Conservation (phyloP, 2,888 invertebrate species). For the Rhagonycha fulva region DNA sequence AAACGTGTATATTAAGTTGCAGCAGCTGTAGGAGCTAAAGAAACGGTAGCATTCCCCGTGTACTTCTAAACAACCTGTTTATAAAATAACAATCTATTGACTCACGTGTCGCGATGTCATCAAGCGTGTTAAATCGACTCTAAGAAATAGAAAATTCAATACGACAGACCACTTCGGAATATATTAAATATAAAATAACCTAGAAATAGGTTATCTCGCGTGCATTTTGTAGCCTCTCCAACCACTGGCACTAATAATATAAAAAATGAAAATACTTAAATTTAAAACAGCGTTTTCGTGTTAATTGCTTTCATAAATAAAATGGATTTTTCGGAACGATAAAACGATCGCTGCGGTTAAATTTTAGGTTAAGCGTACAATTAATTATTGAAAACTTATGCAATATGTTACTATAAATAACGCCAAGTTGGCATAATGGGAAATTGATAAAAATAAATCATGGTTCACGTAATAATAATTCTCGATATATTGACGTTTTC, state of each 20-base stretch:
- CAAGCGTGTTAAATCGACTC: neutral
- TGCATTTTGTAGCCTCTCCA: neutral
- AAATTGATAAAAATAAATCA: conserved; percentile 2
- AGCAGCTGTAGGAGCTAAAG: no score
- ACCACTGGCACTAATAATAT: neutral
- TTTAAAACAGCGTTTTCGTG: neutral
- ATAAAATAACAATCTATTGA: no score
- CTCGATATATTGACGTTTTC: neutral
- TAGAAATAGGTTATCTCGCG: neutral
- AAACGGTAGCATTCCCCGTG: no score
- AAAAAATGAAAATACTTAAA: neutral
- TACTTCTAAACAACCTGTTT: no score
- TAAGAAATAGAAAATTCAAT: neutral
- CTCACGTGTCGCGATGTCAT: no score
- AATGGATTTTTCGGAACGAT: neutral
- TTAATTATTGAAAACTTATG: neutral
- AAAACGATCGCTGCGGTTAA: neutral
- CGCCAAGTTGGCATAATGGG: neutral
- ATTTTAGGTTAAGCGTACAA: neutral
- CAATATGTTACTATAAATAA: neutral
- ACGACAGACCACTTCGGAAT: neutral
- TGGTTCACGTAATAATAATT: neutral
- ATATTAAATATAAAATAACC: neutral
- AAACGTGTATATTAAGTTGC: no score
- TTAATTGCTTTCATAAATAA: neutral